Evolutionary conservation across 2,888 invertebrate genomes (phyloP).

Genomic region (Orchesellides sinensis): DNA sequence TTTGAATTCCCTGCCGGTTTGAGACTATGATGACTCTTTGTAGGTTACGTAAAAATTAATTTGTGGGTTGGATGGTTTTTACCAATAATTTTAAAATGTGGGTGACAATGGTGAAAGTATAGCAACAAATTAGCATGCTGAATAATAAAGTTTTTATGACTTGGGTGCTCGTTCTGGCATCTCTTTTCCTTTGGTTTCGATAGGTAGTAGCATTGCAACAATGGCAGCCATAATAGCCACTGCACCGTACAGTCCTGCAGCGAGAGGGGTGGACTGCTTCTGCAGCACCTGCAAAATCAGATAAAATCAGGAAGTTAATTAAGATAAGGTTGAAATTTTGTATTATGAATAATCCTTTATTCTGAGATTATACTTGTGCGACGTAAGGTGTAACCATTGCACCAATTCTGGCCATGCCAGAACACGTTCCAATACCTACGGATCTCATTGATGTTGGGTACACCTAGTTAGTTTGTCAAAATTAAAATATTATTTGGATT

Average conservation of each 20-base stretch:
- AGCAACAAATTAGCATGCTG: not conserved
- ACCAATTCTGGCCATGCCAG: slow-evolving; percentile 92
- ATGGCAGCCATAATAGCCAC: slow-evolving; percentile 86
- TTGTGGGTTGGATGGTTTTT: not conserved
- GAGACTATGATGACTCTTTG: not conserved
- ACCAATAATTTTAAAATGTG: not conserved
- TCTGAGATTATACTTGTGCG: slow-evolving; percentile 84
- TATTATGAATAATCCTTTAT: not conserved
- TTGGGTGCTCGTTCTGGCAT: slow-evolving; percentile 76
- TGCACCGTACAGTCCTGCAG: slow-evolving; percentile 83
- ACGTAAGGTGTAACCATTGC: slow-evolving; percentile 97
- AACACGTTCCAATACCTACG: slow-evolving; percentile 94
- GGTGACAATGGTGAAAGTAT: not conserved
- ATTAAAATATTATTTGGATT: not conserved
- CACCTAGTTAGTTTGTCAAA: slow-evolving; percentile 33
- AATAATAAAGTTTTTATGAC: slow-evolving; percentile 38
- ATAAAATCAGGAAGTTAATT: not conserved
- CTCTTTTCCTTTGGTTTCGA: slow-evolving; percentile 89
- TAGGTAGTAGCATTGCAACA: slow-evolving; percentile 88
- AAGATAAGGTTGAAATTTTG: not conserved
- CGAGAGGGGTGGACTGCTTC: slow-evolving; percentile 85
- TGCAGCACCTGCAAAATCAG: slow-evolving; percentile 83
- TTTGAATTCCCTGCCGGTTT: too few relatives aligned
- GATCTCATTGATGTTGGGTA: slow-evolving; percentile 78
- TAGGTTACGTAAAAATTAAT: not conserved